Base-by-base conservation (phyloP, 2,888 invertebrate species). In the Tinea pellionella region DNA sequence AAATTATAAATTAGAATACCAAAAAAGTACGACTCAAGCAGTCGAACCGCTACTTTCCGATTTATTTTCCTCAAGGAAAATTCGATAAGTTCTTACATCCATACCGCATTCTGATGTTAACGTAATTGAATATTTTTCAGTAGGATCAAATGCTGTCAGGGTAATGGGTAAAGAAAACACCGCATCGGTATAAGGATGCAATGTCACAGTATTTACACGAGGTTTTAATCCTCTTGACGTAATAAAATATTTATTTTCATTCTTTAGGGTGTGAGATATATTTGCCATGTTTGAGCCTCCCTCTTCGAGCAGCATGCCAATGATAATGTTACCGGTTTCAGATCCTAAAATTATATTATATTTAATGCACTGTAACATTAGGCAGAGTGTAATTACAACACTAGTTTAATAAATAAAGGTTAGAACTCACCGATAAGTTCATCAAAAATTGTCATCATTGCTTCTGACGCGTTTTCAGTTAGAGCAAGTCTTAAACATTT, bases 101-200 rank as follows among this genome's bases (percentile, higher is more conserved):
- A 83, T 78, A 30, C 82, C 81, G 61, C 82, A 83, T 7, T 80
- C 78, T 1, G 88, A 88, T 8, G 77, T 79, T n/a, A 88, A 69
- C 7, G 74, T 75, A 6, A 88, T 62, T 1, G 77, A 65, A 63
- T 78, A 80, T 66, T 80, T 85, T 61, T 83, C 82, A 0, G 73
- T 64, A 53, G 70, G 74, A 32, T 77, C 74, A 4, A 70, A 66
- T 1, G 65, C 63, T 0, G 79, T 75, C 60, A 82, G 61, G 4
- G 79, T 80, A 42, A 82, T 65, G 0, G 78, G 81, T 29, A 87
- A 62, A 1, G 74, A 65, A 12, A 82, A 61, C 16, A 74, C 63
- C 0, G 70, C 72, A 9, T 67, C 67, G 1, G 77, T 73, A 63
- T 85, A 82, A 37, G 78, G 82, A 0, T 65, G 63, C 13, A 87